Evolutionary conservation across 2,888 invertebrate genomes (phyloP).

Genomic region (Drosophila anomalata): DNA sequence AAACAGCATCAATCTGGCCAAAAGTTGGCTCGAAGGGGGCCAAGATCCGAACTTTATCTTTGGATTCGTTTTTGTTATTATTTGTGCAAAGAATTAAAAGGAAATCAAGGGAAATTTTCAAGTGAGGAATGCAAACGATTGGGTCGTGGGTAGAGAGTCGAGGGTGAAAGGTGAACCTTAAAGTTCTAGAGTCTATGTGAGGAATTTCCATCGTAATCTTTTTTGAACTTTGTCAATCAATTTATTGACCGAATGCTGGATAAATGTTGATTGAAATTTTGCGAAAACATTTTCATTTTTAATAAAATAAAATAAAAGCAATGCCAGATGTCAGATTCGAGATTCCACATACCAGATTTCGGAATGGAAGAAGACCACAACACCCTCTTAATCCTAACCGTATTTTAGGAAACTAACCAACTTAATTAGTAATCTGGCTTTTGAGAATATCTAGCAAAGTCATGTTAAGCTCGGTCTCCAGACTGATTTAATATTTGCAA

Average conservation of each 20-base stretch:
- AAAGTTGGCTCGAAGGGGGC: constrained; percentile 40
- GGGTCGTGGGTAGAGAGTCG: neutral
- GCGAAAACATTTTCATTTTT: constrained; percentile 1
- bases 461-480: constrained; percentile 10
- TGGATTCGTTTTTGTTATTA: constrained; percentile 39
- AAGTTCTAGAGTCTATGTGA: constrained; percentile 9
- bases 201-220: constrained; percentile 13
- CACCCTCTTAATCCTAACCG: neutral
- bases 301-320: neutral
- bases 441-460: constrained; percentile 16
- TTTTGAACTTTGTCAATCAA: constrained; percentile 21
- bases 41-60: constrained; percentile 39
- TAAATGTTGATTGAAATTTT: constrained; percentile 2
- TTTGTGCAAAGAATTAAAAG: constrained; percentile 45
- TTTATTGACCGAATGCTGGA: neutral
- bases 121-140: constrained; percentile 1
- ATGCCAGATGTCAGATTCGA: neutral
- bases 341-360: too few relatives aligned
- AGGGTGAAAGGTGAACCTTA: constrained; percentile 8
- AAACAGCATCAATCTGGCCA: constrained; percentile 65
- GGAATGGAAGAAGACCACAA: neutral
- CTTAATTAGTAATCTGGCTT: constrained; percentile 26
- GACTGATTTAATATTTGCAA: constrained; percentile 40
- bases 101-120: constrained; percentile 28
- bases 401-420: constrained; percentile 7